Conservation (phyloP, 2,113 vertebrate species). For the Arvicanthis niloticus region DNA sequence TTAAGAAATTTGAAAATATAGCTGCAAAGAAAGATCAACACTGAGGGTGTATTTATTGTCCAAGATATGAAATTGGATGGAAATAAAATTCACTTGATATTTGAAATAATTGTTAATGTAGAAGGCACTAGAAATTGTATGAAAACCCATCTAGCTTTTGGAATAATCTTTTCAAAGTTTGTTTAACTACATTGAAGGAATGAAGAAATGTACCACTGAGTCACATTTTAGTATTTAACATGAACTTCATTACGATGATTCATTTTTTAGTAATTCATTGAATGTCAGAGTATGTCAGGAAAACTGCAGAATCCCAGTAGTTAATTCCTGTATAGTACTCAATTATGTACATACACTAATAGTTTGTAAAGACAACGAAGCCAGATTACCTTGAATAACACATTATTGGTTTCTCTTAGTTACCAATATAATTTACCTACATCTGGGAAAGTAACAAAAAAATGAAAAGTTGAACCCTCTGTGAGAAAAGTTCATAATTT, state of each 20-base stretch:
- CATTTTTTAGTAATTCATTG: neutral
- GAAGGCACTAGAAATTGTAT: neutral
- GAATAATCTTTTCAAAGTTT: neutral
- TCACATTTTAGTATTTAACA: neutral
- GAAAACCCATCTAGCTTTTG: neutral
- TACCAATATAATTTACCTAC: neutral
- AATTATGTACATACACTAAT: neutral
- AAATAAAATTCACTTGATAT: neutral
- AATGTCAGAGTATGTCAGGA: neutral
- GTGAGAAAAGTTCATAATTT: neutral
- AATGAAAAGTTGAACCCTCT: neutral
- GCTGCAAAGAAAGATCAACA: neutral
- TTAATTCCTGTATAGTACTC: neutral
- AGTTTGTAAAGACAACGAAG: neutral
- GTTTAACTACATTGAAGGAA: neutral
- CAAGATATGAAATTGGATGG: neutral
- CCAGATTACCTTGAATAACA: neutral
- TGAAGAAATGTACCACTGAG: neutral
- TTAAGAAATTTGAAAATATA: neutral
- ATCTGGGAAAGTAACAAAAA: neutral
- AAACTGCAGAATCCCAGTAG: neutral
- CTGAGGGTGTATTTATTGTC: neutral
- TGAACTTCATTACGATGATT: neutral
- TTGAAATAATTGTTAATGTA: neutral
- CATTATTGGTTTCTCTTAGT: neutral